Conservation (phyloP, 2,797 vertebrate genomes). For the Poeciliopsis infans region DNA sequence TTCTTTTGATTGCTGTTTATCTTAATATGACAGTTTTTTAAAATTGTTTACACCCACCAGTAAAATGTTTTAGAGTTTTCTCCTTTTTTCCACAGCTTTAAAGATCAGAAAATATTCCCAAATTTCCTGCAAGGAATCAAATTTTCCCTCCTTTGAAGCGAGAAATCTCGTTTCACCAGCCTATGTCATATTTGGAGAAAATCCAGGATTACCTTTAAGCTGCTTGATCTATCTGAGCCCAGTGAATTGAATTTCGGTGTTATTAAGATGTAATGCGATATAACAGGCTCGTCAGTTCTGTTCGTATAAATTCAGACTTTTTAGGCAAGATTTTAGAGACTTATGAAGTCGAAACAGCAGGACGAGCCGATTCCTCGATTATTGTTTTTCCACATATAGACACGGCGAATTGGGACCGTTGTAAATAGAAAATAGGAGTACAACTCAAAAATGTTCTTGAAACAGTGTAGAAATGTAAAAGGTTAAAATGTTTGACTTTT, state of each 20-base stretch:
- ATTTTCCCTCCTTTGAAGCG: constrained; percentile 36
- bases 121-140: constrained; percentile 12
- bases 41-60: neutral
- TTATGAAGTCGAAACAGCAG: constrained; percentile 1
- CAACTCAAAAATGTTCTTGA: too few relatives aligned
- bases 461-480: too few relatives aligned
- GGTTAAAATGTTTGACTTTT: too few relatives aligned
- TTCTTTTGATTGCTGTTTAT: constrained; percentile 22
- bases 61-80: neutral
- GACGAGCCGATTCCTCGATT: constrained; percentile 36
- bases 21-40: constrained; percentile 1
- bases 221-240: constrained; percentile 35
- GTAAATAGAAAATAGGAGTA: too few relatives aligned
- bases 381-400: constrained; percentile 42
- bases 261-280: constrained; percentile 34
- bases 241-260: constrained; percentile 37
- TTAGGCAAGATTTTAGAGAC: constrained; percentile 19
- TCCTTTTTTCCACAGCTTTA: constrained; percentile 1
- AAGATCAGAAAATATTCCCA: constrained; percentile 34
- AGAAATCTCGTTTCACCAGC: constrained; percentile 11
- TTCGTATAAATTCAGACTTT: constrained; percentile 26
- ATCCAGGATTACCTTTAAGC: constrained; percentile 53
- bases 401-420: too few relatives aligned
- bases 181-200: constrained; percentile 34
- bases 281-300: neutral